Conservation (phyloP, 2,113 vertebrate genomes). For the Rhea pennata region DNA sequence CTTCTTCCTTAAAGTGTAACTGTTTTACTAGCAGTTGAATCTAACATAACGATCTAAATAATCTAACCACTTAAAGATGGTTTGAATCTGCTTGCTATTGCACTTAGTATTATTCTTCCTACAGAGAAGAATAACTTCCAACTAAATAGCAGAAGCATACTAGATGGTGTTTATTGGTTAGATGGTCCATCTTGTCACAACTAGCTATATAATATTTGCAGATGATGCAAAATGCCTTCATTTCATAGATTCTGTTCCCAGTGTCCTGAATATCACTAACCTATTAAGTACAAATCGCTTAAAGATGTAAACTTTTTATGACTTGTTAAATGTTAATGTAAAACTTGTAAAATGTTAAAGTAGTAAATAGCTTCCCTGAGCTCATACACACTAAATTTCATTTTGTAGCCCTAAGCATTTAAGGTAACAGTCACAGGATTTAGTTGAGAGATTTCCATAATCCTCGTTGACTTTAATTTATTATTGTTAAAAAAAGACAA, state of each 20-base stretch:
- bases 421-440: constrained; percentile 64
- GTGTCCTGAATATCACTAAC: constrained; percentile 55
- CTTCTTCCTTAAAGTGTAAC: neutral
- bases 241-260: constrained; percentile 55
- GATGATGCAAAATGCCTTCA: constrained; percentile 40
- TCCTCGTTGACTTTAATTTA: constrained; percentile 64
- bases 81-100: neutral
- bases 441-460: constrained; percentile 66
- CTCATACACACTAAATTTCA: constrained; percentile 72
- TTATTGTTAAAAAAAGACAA: constrained; percentile 32
- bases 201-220: constrained; percentile 52
- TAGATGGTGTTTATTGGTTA: neutral
- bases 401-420: constrained; percentile 74
- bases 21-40: neutral
- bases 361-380: constrained; percentile 77
- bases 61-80: neutral
- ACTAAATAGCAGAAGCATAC: neutral
- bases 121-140: neutral
- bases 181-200: neutral
- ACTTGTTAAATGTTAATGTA: constrained; percentile 82
- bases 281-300: constrained; percentile 79
- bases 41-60: neutral
- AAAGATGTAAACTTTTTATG: constrained; percentile 82
- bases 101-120: neutral
- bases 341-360: constrained; percentile 82